These are phyloP conservation scores for Mus pahari DNA, from an alignment of 2,113 vertebrate species.

Conservation along the genomic window DNA sequence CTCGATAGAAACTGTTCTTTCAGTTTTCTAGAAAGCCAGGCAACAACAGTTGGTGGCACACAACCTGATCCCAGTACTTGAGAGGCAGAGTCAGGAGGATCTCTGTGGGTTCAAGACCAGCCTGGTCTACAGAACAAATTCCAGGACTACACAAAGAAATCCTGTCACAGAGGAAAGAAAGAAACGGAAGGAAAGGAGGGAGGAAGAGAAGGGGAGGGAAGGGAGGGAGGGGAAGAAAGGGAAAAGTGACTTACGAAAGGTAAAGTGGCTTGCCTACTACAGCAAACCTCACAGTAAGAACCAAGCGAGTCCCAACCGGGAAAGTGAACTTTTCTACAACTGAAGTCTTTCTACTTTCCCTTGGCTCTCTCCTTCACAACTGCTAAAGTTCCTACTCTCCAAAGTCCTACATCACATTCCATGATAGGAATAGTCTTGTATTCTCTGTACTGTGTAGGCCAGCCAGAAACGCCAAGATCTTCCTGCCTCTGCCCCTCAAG, in stretches of 20 bases:
- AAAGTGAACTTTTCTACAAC: not conserved
- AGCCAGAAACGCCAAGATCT: not conserved
- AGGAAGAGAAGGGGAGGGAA: too few relatives aligned
- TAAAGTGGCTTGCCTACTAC: not conserved
- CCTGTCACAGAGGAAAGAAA: not conserved
- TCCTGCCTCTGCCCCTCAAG: not conserved
- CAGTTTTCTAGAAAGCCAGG: not conserved
- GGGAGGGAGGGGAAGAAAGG: not conserved
- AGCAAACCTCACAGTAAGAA: slow-evolving; percentile 23
- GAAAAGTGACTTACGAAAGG: not conserved
- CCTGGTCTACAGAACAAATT: not conserved
- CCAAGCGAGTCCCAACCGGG: not conserved
- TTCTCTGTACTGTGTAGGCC: not conserved
- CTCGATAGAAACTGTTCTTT: not conserved
- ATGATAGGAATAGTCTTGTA: not conserved
- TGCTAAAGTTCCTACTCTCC: not conserved
- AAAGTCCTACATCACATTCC: not conserved
- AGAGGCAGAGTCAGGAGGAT: not conserved
- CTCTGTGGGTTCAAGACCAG: not conserved
- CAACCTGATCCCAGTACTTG: too few relatives aligned
- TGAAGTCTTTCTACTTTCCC: not conserved
- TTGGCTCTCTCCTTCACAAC: not conserved
- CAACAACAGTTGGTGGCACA: too few relatives aligned
- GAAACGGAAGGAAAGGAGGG: too few relatives aligned
- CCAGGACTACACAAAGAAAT: not conserved